phyloP scores from a whole-genome alignment of 2,888 invertebrate genomes.

The Drosophila recens region DNA sequence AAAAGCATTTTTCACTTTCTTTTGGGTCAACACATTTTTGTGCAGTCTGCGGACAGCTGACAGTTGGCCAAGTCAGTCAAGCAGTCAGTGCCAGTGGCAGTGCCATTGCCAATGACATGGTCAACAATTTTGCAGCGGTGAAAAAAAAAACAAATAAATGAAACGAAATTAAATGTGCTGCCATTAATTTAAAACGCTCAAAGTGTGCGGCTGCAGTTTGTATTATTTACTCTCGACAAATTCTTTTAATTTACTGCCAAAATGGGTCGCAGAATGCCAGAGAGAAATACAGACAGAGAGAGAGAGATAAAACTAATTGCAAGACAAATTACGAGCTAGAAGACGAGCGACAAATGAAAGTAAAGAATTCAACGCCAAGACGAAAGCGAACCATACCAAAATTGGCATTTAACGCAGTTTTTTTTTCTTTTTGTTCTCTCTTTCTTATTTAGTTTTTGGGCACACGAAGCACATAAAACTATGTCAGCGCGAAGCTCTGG shows the following conservation, averaged over 20 bases:
- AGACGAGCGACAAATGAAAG: conserved; percentile 46
- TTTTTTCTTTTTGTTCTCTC: background rate
- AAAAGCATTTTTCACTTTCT: conserved; percentile 59
- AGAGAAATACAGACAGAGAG: conserved; percentile 10
- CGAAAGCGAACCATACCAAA: conserved; percentile 28
- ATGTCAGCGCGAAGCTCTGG: conserved; percentile 21
- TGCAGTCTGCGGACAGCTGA: conserved; percentile 20
- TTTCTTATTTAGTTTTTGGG: conserved; percentile 8
- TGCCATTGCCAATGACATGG: conserved; percentile 62
- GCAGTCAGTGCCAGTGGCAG: conserved; percentile 37
- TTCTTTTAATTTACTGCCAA: conserved; percentile 41
- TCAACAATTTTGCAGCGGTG: conserved; percentile 41
- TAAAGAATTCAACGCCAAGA: conserved; percentile 32
- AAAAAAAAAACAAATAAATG: conserved; percentile 10
- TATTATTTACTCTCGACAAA: conserved; percentile 28
- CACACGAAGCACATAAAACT: conserved; percentile 31
- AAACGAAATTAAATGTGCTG: conserved; percentile 41
- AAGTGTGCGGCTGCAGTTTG: conserved; percentile 35
- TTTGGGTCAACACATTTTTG: conserved; percentile 40
- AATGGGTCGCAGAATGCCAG: conserved; percentile 39
- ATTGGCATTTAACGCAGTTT: conserved; percentile 28
- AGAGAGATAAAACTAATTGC: conserved; percentile 40
- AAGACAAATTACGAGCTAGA: conserved; percentile 29
- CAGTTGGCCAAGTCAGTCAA: conserved; percentile 28
- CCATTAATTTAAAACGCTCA: conserved; percentile 41